phyloP scores from a whole-genome alignment of 2,888 invertebrate species.

The Mallateleia sp. region DNA sequence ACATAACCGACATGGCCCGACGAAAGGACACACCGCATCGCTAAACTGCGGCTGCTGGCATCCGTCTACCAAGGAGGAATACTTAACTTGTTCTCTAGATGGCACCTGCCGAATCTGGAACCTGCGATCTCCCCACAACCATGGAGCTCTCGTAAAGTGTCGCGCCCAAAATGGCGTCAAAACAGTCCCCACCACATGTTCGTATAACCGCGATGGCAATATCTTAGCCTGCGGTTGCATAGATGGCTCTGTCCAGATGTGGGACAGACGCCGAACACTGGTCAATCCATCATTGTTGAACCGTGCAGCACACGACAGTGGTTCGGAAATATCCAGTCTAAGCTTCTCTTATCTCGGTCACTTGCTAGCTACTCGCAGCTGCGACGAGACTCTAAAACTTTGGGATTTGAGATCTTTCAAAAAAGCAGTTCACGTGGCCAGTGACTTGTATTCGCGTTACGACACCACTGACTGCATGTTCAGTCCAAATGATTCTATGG shows the following conservation, averaged over 20 bases:
- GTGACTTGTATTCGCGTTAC: conserved; percentile 95
- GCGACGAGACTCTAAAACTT: conserved; percentile 98
- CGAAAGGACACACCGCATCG: conserved; percentile 98
- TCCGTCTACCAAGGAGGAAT: conserved; percentile 97
- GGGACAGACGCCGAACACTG: conserved; percentile 98
- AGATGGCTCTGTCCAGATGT: conserved; percentile 99
- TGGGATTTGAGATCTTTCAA: conserved; percentile 98
- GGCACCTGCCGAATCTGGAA: conserved; percentile 97
- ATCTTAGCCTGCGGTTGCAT: conserved; percentile 97
- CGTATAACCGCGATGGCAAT: conserved; percentile 96
- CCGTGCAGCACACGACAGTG: conserved; percentile 95
- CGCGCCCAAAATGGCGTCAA: conserved; percentile 96
- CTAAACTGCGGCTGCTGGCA: conserved; percentile 98
- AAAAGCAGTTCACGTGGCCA: conserved; percentile 93
- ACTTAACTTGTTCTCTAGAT: conserved; percentile 98
- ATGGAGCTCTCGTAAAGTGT: conserved; percentile 96
- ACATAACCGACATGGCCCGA: conserved; percentile 97
- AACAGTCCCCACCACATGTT: conserved; percentile 95
- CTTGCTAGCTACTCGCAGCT: conserved; percentile 94
- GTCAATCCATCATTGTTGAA: conserved; percentile 96
- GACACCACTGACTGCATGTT: conserved; percentile 95
- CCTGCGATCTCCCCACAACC: conserved; percentile 93
- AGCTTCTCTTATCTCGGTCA: conserved; percentile 97
- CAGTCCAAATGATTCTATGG: conserved; percentile 97
- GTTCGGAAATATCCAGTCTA: conserved; percentile 95